Base-by-base conservation (phyloP, 2,888 invertebrate genomes). In the Volucella zonaria region DNA sequence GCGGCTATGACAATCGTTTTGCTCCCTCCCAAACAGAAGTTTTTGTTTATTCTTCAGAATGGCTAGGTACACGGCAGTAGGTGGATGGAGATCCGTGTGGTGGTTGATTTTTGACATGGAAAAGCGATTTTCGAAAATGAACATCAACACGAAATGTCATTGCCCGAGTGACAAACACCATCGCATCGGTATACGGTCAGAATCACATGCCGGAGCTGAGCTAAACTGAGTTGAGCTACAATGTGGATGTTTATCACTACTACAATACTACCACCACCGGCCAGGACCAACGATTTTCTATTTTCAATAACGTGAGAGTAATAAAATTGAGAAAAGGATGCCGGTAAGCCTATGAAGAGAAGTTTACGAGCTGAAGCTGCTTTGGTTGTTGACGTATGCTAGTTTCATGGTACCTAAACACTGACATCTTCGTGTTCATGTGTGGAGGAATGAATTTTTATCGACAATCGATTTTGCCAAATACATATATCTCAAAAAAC, bases 1-100 rank as follows among this genome's bases (percentile, higher is more conserved):
- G 66, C 58, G 75, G 66, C 70, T 66, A 23, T 79, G 74, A 70
- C 79, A 79, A 74, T 79, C 79, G 66, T 42, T 82, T 64, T 56
- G 12, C 31, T 6, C 40, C 70, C 49, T 9, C 31, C 9, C 9
- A 54, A 3, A 1, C n/a, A 38, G 10, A 61, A 31, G 31, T 31
- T 6, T 1, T 31, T 31, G 31, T 31, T 31, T 31, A 6, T 31
- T 6, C 8, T 58, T 8, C 10, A 47, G n/a, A 49, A 47, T 14
- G 15, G 6, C 8, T 23, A 14, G 51, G 23, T 42, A 14, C 31
- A 31, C 31, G 31, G 31, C 14, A 23, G n/a, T 4, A 23, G 1
- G 1, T 51, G 52, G 8, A 11, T 18, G 11, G 23, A 1, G 2
- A 1, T 3, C 10, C 14, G 9, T 56, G 12, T 18, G 14, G 54